These are phyloP conservation scores for Menidia menidia DNA, from an alignment of 2,797 vertebrate species.

Conservation along the genomic window DNA sequence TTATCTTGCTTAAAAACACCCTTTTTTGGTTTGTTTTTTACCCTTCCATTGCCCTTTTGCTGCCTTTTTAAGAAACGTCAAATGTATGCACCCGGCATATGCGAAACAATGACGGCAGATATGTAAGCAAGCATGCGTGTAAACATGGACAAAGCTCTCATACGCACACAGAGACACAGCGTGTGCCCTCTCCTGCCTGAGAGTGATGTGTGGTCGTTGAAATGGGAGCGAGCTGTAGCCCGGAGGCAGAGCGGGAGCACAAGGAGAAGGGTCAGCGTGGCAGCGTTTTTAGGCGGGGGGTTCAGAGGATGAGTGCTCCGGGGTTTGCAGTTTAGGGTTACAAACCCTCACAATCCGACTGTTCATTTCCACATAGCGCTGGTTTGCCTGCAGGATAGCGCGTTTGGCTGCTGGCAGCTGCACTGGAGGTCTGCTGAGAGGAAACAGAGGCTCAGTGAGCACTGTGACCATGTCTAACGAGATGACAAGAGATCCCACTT, in stretches of 20 bases:
- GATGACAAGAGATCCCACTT: constrained; percentile 18
- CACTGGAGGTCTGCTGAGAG: constrained; percentile 15
- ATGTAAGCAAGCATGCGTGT: constrained; percentile 65
- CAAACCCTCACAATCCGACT: constrained; percentile 55
- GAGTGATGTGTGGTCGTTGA: constrained; percentile 46
- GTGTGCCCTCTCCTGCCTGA: constrained; percentile 30
- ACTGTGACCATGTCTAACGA: constrained; percentile 19
- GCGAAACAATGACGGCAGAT: constrained; percentile 46
- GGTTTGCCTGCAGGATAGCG: constrained; percentile 39
- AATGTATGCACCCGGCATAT: constrained; percentile 52
- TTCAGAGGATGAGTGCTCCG: constrained; percentile 50
- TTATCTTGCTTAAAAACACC: constrained; percentile 43
- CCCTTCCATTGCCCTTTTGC: constrained; percentile 62
- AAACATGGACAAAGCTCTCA: constrained; percentile 59
- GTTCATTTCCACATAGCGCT: constrained; percentile 52
- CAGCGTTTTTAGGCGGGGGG: constrained; percentile 41
- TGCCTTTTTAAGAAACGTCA: constrained; percentile 68
- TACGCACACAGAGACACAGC: constrained; percentile 27
- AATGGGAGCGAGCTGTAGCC: constrained; percentile 70
- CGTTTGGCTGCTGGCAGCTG: constrained; percentile 40
- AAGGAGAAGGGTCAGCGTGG: constrained; percentile 62
- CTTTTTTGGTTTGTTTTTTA: constrained; percentile 18
- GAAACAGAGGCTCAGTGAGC: constrained; percentile 3
- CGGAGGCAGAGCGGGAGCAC: constrained; percentile 56
- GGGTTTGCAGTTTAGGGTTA: constrained; percentile 67